phyloP scores from a whole-genome alignment of 2,113 vertebrate genomes.

The Podilymbus podiceps region DNA sequence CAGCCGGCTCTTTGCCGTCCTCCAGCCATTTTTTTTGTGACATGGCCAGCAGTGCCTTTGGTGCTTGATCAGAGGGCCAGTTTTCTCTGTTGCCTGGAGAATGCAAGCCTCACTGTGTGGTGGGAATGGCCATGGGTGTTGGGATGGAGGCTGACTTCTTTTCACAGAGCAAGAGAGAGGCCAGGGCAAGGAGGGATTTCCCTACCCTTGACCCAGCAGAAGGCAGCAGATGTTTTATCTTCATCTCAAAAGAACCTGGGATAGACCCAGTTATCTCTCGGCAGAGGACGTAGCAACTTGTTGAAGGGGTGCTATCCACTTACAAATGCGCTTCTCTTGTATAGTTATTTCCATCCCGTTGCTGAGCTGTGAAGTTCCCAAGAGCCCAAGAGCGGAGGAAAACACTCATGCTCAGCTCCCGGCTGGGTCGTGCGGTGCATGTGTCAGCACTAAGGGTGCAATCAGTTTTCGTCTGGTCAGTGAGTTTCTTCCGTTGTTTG shows the following conservation, averaged over 20 bases:
- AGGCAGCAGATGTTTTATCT: neutral
- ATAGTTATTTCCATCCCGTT: neutral
- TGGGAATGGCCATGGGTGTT: neutral
- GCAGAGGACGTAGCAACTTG: neutral
- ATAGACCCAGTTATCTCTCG: neutral
- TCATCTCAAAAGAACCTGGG: neutral
- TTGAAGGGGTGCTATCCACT: neutral
- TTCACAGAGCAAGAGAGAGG: neutral
- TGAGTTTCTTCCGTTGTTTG: conserved; percentile 54
- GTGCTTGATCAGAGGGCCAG: neutral
- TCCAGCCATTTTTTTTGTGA: neutral
- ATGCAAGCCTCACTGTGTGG: neutral
- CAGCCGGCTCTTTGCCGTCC: neutral
- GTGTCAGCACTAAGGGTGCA: conserved; percentile 37
- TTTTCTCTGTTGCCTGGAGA: neutral
- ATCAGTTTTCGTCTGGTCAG: neutral
- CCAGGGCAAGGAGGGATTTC: neutral
- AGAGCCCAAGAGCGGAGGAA: neutral
- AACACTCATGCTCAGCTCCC: neutral
- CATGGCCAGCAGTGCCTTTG: neutral
- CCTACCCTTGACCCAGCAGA: neutral
- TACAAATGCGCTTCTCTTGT: neutral
- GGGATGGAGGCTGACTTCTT: neutral
- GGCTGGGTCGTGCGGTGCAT: fast-evolving
- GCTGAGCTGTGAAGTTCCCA: neutral